Evolutionary conservation across 2,888 invertebrate species (phyloP).

Genomic region (Aspidiotus rigidus): DNA sequence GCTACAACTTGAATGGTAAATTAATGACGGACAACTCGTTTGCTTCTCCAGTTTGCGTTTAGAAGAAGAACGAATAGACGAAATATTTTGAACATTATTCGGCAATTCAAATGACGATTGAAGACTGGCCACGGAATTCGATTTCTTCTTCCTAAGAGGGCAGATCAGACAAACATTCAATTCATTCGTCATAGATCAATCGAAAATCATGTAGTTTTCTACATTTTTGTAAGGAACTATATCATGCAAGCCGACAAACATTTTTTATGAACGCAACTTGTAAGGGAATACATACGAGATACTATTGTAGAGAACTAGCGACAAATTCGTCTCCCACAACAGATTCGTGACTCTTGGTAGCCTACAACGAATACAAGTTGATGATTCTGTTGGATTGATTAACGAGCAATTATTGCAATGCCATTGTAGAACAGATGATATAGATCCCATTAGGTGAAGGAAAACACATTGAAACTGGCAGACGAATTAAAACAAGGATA

Average conservation of each 20-base stretch:
- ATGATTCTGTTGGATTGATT: conserved; percentile 79
- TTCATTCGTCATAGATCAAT: no score
- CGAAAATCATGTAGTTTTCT: no score
- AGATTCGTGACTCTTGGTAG: conserved; percentile 39
- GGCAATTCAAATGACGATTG: background rate
- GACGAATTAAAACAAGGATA: no score
- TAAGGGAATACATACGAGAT: background rate
- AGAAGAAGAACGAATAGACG: background rate
- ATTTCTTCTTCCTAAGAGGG: background rate
- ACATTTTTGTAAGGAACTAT: no score
- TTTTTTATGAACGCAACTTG: no score
- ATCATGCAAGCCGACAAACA: no score
- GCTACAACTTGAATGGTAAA: conserved; percentile 1
- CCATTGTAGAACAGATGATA: conserved; percentile 89
- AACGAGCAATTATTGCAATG: conserved; percentile 78
- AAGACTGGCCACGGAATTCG: background rate
- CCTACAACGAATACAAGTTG: conserved; percentile 75
- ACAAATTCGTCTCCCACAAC: background rate
- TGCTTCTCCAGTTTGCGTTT: conserved; percentile 4
- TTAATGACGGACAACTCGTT: conserved; percentile 13
- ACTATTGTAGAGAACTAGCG: background rate
- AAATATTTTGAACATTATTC: background rate
- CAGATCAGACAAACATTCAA: no score
- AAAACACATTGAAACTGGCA: no score
- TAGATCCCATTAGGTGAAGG: conserved; percentile 66